phyloP scores from a whole-genome alignment of 2,113 vertebrate species.

The Toxotes chatareus region DNA sequence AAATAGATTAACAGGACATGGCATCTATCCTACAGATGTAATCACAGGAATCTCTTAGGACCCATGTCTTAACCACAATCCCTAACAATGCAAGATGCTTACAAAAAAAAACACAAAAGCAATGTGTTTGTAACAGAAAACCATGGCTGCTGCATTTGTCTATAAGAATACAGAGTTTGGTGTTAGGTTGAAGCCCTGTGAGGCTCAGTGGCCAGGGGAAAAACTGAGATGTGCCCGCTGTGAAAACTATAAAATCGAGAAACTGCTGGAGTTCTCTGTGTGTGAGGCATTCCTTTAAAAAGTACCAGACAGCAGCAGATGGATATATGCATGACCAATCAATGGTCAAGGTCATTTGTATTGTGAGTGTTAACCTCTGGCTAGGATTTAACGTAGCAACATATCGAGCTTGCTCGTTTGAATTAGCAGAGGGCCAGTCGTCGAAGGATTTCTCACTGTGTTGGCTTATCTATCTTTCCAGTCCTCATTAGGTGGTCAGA shows the following conservation, averaged over 20 bases:
- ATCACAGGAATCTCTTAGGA: slow-evolving; percentile 4
- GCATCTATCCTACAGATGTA: not conserved
- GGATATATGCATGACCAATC: not conserved
- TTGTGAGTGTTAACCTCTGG: slow-evolving; percentile 14
- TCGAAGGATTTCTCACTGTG: not conserved
- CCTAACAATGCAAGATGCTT: not conserved
- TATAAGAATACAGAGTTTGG: not conserved
- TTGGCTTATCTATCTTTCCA: slow-evolving; percentile 17
- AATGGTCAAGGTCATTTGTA: slow-evolving; percentile 23
- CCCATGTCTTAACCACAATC: not conserved
- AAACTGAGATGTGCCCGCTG: no score
- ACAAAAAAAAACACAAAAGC: not conserved
- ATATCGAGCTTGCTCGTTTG: slow-evolving; percentile 24
- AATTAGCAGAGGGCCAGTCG: slow-evolving; percentile 6
- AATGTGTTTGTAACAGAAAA: not conserved
- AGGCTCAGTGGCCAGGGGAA: not conserved
- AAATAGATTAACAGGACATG: not conserved
- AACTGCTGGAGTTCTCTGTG: not conserved
- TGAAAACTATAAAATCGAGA: not conserved
- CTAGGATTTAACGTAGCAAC: not conserved
- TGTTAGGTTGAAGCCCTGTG: no score
- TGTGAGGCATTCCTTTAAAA: not conserved
- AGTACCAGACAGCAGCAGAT: not conserved
- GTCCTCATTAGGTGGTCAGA: slow-evolving; percentile 12
- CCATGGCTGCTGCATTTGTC: not conserved